A percentile compares a stretch with the other conserved stretches of the same genome.
Evolutionary conservation across 2,888 invertebrate species (phyloP).

Genomic region (Petrolisthes manimaculis): DNA sequence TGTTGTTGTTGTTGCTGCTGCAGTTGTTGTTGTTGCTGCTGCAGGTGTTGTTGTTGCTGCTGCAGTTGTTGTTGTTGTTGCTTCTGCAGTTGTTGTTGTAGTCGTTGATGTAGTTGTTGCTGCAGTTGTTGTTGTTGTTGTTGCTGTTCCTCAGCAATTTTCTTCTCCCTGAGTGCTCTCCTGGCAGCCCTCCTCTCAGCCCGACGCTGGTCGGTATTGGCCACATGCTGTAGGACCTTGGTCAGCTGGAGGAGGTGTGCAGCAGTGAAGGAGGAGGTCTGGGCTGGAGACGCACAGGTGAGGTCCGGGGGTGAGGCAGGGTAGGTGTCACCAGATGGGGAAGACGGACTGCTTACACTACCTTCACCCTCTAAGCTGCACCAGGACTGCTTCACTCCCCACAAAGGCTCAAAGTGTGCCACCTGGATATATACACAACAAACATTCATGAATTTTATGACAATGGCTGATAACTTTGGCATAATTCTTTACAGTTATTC

Average conservation of each 20-base stretch:
- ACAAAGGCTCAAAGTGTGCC: conserved; percentile 65
- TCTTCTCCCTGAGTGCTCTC: conserved; percentile 42
- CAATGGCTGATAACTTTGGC: too few relatives aligned
- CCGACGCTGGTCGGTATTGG: conserved; percentile 44
- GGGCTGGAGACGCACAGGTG: conserved; percentile 38
- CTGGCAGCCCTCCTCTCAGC: conserved; percentile 52
- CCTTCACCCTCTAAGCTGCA: conserved; percentile 43
- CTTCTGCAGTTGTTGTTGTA: too few relatives aligned
- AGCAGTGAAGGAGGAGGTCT: conserved; percentile 51
- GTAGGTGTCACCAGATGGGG: conserved; percentile 43
- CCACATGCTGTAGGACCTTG: conserved; percentile 56
- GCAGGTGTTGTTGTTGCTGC: too few relatives aligned
- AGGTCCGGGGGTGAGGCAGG: conserved; percentile 52
- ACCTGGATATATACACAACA: conserved; percentile 29
- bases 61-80: too few relatives aligned
- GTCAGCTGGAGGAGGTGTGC: conserved; percentile 49
- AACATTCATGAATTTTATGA: too few relatives aligned
- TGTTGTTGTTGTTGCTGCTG: conserved; percentile 14
- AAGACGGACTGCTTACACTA: conserved; percentile 50
- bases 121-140: not conserved
- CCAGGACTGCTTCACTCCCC: conserved; percentile 63
- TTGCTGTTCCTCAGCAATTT: conserved; percentile 25
- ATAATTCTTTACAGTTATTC: too few relatives aligned
- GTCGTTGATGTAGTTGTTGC: not conserved
- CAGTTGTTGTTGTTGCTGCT: not conserved